Evolutionary conservation across 2,797 vertebrate genomes (phyloP).

Genomic region (Ptychobarbus kaznakovi): DNA sequence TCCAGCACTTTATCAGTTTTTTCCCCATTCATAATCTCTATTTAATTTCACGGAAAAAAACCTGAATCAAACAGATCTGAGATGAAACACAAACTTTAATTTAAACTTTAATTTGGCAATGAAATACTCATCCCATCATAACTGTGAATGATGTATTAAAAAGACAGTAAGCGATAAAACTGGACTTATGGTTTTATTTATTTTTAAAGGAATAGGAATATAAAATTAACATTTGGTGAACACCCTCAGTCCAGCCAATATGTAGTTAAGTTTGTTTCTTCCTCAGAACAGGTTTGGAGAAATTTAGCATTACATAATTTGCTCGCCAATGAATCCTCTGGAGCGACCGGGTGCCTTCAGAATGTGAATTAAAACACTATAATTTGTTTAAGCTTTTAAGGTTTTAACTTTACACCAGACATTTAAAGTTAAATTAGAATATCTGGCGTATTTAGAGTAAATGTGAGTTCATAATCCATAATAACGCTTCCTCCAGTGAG

Average conservation of each 20-base stretch:
- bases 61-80: not conserved
- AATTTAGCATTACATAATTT: not conserved
- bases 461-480: not conserved
- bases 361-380: not conserved
- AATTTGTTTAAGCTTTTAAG: not conserved
- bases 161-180: not conserved
- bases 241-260: not conserved
- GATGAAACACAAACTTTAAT: not conserved
- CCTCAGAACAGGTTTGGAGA: not conserved
- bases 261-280: not conserved
- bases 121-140: not conserved
- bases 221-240: not conserved
- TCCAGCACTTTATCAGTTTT: not conserved
- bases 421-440: not conserved
- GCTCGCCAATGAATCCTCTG: not conserved
- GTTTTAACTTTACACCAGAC: not conserved
- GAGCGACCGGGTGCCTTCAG: not conserved
- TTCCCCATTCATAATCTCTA: not conserved
- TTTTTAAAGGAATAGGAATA: not conserved
- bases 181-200: not conserved
- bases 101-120: not conserved
- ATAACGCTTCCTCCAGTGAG: not conserved
- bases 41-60: not conserved
- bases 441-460: not conserved
- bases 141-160: not conserved